Base-by-base conservation (phyloP, 2,888 invertebrate genomes). In the Calliphora vomitoria region DNA sequence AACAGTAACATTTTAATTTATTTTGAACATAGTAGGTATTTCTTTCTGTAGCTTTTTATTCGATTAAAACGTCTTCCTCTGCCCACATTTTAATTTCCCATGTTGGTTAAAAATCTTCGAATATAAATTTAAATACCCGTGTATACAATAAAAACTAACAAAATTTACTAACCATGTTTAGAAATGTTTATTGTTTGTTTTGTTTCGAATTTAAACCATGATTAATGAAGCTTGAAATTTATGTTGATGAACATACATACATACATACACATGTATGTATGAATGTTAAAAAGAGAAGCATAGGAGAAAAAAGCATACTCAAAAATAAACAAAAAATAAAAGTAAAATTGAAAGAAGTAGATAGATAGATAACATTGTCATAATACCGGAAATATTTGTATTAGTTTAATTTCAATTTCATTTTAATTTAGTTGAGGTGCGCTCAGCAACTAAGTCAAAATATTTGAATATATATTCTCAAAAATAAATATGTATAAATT, bases 211-310 rank as follows among this genome's bases (percentile, higher is more conserved):
- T 62, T 53, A 68, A 53, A 85, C 79, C 85, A 76, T 83, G 76
- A 81, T 79, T 84, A 87, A 80, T 84, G 84, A 81, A 87, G 87
- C 87, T 31, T 81, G 66, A 87, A 87, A 44, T 84, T 81, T 71
- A 55, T 82, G 58, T 62, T 69, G 53, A 35, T 76, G 25, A 13
- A 55, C 10, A 8, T 20, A 35, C 4, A 3, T 62, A 66, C 15
- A n/a, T 8, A 47, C 58, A n/a, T 68, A 47, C 11, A 25, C 8
- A 74, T 44, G 13, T 47, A n/a, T 41, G 35, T 35, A 35, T 35
- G 6, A 15, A 20, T 44, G n/a, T 50, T 35, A 53, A 20, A 58
- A 71, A 72, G 38, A 25, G 38, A 25, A 76, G 18, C n/a, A 25
- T 11, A 55, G 10, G 44, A 20, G 0, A 68, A 15, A 35, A 69